Evolutionary conservation across 2,113 vertebrate genomes (phyloP).

Genomic region (Nibea coibor): DNA sequence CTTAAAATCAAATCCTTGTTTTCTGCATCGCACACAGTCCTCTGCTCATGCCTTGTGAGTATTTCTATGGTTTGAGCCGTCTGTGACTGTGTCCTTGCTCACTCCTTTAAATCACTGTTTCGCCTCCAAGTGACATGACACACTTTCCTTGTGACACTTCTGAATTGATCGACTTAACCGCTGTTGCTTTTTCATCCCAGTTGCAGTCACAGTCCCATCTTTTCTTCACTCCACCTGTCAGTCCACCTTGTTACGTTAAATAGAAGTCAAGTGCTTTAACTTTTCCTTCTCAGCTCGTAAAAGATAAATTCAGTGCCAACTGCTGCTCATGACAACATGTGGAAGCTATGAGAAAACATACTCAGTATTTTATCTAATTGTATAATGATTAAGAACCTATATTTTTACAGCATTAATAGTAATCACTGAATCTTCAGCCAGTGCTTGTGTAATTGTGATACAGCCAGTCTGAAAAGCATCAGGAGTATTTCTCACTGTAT

Average conservation of each 20-base stretch:
- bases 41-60: conserved; percentile 11
- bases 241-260: not conserved
- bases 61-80: conserved; percentile 32
- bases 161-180: conserved; percentile 1
- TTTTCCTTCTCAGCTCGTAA: not conserved
- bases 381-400: not conserved
- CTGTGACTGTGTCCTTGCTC: not conserved
- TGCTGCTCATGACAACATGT: not conserved
- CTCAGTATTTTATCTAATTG: not conserved
- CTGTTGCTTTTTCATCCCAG: not conserved
- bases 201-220: conserved; percentile 17
- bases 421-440: not conserved
- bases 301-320: conserved; percentile 11
- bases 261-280: conserved; percentile 7
- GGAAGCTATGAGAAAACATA: not conserved
- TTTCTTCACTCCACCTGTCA: conserved; percentile 2
- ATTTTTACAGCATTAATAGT: not conserved
- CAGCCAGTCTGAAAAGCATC: not conserved
- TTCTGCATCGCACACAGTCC: not conserved
- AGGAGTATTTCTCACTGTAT: not conserved
- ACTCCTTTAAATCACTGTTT: conserved; percentile 51
- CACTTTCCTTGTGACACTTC: conserved; percentile 17
- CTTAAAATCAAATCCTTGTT: not conserved
- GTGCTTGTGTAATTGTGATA: not conserved
- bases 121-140: conserved; percentile 22